These are phyloP conservation scores for Hemichromis elongatus DNA, from an alignment of 2,113 vertebrate species.

Conservation along the genomic window DNA sequence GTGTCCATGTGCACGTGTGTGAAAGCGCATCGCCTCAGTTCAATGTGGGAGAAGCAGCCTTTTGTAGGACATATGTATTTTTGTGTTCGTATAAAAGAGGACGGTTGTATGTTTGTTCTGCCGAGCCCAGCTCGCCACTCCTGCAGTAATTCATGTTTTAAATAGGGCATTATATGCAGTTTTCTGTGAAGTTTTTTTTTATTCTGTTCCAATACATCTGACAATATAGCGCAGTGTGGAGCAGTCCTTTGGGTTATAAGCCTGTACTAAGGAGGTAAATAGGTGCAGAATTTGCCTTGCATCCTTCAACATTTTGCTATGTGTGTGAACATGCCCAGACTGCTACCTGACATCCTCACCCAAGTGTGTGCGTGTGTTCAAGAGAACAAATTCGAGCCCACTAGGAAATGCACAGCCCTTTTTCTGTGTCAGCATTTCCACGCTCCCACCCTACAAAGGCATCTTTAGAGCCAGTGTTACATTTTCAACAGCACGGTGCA, in stretches of 20 bases:
- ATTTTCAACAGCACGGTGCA: conserved; percentile 4
- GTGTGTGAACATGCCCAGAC: conserved; percentile 25
- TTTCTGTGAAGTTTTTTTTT: background rate
- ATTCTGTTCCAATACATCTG: background rate
- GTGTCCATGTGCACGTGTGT: too few relatives aligned
- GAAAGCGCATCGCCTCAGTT: too few relatives aligned
- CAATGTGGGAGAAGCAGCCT: background rate
- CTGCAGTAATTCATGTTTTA: background rate
- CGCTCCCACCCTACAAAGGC: conserved; percentile 35
- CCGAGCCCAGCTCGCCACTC: background rate
- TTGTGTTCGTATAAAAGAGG: background rate
- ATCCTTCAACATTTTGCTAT: background rate
- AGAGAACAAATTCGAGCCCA: background rate
- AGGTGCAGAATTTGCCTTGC: background rate
- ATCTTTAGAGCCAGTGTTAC: conserved; percentile 34
- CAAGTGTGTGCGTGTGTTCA: background rate
- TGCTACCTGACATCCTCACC: background rate
- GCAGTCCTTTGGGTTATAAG: background rate
- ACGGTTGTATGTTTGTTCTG: background rate
- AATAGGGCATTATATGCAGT: background rate
- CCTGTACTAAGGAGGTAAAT: background rate
- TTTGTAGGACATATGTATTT: background rate
- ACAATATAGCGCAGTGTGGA: background rate
- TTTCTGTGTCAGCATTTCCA: background rate
- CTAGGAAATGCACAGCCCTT: background rate